Evolutionary conservation across 2,797 vertebrate species (phyloP).

Genomic region (Eremophila alpestris): DNA sequence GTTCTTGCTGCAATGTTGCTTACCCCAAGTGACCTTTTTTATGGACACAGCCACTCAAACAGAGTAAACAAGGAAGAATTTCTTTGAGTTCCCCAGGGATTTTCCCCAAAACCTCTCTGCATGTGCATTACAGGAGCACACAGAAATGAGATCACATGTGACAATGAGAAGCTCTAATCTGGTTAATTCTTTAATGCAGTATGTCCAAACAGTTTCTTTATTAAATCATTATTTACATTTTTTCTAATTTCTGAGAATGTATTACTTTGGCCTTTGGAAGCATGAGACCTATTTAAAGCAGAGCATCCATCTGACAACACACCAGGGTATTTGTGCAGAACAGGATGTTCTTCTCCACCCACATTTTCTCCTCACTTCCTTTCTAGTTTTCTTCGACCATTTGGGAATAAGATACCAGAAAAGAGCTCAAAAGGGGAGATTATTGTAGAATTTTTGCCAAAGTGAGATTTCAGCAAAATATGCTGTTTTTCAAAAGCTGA

Average conservation of each 20-base stretch:
- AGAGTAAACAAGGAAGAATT: background rate
- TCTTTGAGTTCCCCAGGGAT: background rate
- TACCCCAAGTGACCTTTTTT: slow-evolving; percentile 26
- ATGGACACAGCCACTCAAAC: background rate
- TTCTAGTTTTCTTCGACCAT: slow-evolving; percentile 15
- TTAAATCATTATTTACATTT: background rate
- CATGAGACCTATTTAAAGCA: slow-evolving; percentile 63
- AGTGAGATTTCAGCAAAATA: slow-evolving; percentile 21
- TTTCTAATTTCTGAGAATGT: background rate
- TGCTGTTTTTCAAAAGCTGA: background rate
- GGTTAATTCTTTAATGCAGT: background rate
- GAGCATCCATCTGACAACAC: slow-evolving; percentile 61
- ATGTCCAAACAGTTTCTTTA: background rate
- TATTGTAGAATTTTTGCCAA: background rate
- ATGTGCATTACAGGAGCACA: background rate
- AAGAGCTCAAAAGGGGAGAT: background rate
- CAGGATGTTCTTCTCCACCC: slow-evolving; percentile 68
- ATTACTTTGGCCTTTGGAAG: slow-evolving; percentile 42
- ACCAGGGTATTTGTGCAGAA: slow-evolving; percentile 62
- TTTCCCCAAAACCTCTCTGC: background rate
- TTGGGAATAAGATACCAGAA: slow-evolving; percentile 53
- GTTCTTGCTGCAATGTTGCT: background rate
- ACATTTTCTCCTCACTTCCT: slow-evolving; percentile 57
- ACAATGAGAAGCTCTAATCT: background rate
- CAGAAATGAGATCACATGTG: background rate